A percentile compares a stretch with the other conserved stretches of the same genome.
phyloP scores from a whole-genome alignment of 2,797 vertebrate species.

The Amphiprion clarkii region DNA sequence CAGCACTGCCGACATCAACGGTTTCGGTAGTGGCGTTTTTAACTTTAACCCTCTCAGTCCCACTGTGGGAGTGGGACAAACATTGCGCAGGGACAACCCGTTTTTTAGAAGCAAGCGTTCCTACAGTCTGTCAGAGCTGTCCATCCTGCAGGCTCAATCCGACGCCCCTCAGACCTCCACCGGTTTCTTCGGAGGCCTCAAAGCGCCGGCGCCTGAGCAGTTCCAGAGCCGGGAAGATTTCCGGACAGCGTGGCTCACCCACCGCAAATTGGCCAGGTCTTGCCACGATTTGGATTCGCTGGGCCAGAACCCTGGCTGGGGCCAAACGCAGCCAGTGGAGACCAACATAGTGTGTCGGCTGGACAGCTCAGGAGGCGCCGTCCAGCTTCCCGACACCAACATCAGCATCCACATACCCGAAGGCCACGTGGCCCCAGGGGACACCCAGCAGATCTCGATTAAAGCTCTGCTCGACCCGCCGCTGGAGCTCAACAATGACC shows the following conservation, averaged over 20 bases:
- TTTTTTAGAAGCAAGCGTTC: constrained; percentile 98
- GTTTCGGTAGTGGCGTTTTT: constrained; percentile 82
- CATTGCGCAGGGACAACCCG: constrained; percentile 89
- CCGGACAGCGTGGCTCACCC: constrained; percentile 93
- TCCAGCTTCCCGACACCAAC: constrained; percentile 95
- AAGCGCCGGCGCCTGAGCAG: constrained; percentile 94
- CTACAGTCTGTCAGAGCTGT: constrained; percentile 96
- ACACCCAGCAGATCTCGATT: constrained; percentile 94
- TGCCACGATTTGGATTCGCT: constrained; percentile 95
- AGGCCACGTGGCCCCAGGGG: constrained; percentile 90
- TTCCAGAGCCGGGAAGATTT: constrained; percentile 97
- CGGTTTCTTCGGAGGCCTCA: constrained; percentile 90
- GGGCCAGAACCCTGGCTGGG: constrained; percentile 96
- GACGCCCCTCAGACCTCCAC: constrained; percentile 75
- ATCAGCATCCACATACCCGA: constrained; percentile 93
- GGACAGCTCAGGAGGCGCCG: constrained; percentile 92
- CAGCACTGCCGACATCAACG: constrained; percentile 76
- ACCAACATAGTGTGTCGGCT: constrained; percentile 94
- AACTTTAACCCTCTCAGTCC: constrained; percentile 78
- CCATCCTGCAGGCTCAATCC: constrained; percentile 91
- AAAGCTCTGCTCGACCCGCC: constrained; percentile 95
- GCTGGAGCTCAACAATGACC: constrained; percentile 93
- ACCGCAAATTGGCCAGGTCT: constrained; percentile 95
- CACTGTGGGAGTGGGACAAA: constrained; percentile 59
- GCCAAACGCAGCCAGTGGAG: constrained; percentile 96